Percentiles rank a stretch among this genome's conserved stretches.
Evolutionary conservation across 2,113 vertebrate genomes (phyloP).

Genomic region (Pteronura brasiliensis): DNA sequence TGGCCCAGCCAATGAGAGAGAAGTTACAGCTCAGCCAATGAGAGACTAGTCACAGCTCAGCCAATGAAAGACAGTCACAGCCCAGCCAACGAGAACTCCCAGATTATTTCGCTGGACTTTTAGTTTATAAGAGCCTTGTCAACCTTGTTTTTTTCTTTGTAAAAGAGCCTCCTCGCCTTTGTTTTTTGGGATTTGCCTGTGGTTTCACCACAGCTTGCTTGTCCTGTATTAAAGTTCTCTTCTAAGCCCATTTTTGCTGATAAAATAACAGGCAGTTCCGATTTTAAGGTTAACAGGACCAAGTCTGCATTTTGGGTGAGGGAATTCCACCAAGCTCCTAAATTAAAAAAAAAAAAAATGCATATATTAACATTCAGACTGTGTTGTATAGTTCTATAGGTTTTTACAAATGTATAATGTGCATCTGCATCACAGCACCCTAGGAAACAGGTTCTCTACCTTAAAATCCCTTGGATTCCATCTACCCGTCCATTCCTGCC

Average conservation of each 20-base stretch:
- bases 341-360: not conserved
- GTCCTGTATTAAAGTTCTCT: not conserved
- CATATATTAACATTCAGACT: not conserved
- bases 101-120: not conserved
- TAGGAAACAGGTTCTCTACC: not conserved
- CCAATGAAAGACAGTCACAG: no score
- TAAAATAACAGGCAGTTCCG: not conserved
- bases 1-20: no score
- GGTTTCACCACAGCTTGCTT: not conserved
- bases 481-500: fast-evolving
- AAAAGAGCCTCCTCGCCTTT: not conserved
- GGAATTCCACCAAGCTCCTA: not conserved
- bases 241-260: not conserved
- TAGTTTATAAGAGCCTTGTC: not conserved
- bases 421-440: fast-evolving
- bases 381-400: not conserved
- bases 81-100: not conserved
- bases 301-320: not conserved
- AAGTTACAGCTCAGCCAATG: not conserved
- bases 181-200: not conserved
- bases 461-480: no score
- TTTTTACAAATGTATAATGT: not conserved
- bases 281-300: not conserved
- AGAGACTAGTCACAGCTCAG: no score
- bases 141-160: not conserved